A percentile compares a stretch with the other conserved stretches of the same genome.
Evolutionary conservation across 1,140 invertebrate species (phyloP).

Genomic region (Protaetia brevitarsis): DNA sequence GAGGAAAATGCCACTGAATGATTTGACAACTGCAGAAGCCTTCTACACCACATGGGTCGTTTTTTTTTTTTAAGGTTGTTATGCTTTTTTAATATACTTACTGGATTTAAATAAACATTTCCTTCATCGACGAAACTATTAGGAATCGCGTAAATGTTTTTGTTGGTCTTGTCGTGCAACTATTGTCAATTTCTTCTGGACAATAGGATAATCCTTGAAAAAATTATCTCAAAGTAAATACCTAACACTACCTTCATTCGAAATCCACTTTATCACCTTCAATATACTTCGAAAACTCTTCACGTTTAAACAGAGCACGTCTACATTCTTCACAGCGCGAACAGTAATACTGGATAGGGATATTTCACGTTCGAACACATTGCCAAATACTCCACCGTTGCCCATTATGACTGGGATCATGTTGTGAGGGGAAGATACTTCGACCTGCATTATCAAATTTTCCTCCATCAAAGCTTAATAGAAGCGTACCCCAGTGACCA

Average conservation of each 20-base stretch:
- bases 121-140: constrained; percentile 12
- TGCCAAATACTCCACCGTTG: constrained; percentile 52
- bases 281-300: constrained; percentile 25
- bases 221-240: background rate
- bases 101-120: constrained; percentile 1
- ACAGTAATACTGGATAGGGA: constrained; percentile 15
- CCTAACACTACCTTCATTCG: background rate
- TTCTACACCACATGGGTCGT: too few species aligned
- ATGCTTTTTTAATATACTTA: too few species aligned
- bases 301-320: constrained; percentile 27
- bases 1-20: too few species aligned
- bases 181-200: constrained; percentile 5
- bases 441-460: too few species aligned
- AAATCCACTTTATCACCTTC: background rate
- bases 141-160: constrained; percentile 9
- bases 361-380: constrained; percentile 48
- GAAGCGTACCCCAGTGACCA: background rate
- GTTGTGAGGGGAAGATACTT: constrained; percentile 49
- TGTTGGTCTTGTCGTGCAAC: background rate
- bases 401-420: constrained; percentile 52
- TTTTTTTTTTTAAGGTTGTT: too few species aligned
- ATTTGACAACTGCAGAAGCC: too few species aligned
- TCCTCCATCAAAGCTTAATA: too few species aligned
- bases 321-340: constrained; percentile 35
- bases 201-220: constrained; percentile 19